These are phyloP conservation scores for Capreolus pygargus DNA, from an alignment of 2,113 vertebrate genomes.

Conservation along the genomic window DNA sequence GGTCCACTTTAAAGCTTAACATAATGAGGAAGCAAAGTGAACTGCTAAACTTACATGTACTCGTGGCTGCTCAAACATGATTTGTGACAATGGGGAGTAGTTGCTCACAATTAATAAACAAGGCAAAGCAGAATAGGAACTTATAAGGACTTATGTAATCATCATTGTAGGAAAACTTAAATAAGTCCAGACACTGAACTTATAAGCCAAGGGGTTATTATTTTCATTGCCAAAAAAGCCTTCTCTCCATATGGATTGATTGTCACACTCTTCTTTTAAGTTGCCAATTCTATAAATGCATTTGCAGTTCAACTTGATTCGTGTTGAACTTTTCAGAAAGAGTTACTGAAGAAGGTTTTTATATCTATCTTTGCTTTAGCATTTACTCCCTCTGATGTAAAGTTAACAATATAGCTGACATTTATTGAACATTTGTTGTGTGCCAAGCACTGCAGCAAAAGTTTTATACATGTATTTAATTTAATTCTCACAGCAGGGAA, in stretches of 20 bases:
- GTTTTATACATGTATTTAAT: background rate
- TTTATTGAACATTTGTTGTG: background rate
- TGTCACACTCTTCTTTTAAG: background rate
- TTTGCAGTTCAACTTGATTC: background rate
- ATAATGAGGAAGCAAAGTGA: background rate
- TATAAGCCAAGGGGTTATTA: background rate
- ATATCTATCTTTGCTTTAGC: background rate
- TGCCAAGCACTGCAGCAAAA: background rate
- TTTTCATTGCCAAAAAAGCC: background rate
- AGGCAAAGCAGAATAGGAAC: background rate
- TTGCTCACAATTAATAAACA: constrained; percentile 32
- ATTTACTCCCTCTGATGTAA: background rate
- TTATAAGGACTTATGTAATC: background rate
- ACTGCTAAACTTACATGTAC: background rate
- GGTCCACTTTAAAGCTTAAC: background rate
- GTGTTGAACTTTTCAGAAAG: background rate
- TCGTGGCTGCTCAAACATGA: background rate
- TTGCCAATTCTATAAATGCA: background rate
- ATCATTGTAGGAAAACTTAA: background rate
- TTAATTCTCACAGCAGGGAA: background rate
- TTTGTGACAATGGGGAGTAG: background rate
- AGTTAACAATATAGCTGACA: background rate
- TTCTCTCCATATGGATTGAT: background rate
- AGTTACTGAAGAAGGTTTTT: background rate
- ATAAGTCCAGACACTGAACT: background rate